Base-by-base conservation (phyloP, 1,140 invertebrate species). In the Pinna nobilis region DNA sequence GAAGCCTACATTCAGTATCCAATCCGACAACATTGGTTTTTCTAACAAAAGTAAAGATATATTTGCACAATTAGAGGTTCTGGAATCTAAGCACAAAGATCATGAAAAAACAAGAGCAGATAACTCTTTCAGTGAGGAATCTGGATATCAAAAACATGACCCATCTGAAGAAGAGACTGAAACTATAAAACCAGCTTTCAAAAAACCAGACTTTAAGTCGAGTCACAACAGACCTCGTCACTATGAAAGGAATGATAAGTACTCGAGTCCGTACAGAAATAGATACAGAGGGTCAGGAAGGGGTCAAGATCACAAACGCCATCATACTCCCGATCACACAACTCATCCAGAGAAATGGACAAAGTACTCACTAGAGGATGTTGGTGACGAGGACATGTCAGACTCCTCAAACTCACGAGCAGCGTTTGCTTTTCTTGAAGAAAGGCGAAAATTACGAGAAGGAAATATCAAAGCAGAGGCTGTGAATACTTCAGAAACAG, bases 321-420 rank as follows among this genome's bases (percentile, higher is more conserved):
- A 63, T 18, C 23, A 55, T 37, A 68, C 71, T 23, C 82, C 82
- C 28, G 78, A 83, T 55, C 80, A 74, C 61, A 74, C 70, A 37
- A 63, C 73, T 32, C 57, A 78, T 35, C 83, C 83, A n/a, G 66
- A 80, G n/a, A 78, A 75, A 41, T 85, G 78, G 76, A 85, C 77
- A 0, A 73, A 74, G 28, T 85, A 85, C 60, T 66, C 72, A 23
- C 47, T 85, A n/a, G 74, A 75, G 20, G 82, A 85, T 76, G 79
- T 84, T 20, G 30, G 33, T 6, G 66, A 55, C 32, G 65, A 77
- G 11, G 74, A 79, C 13, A 50, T 85, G 64, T 73, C 74, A 11
- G 79, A 85, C 20, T 39, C 44, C 18, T 67, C 79, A 1, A 85
- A 85, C 59, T 66, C 65, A 18, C 37, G 53, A 41, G 83, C 82